phyloP scores from a whole-genome alignment of 2,113 vertebrate species.

The Cyanoderma ruficeps region DNA sequence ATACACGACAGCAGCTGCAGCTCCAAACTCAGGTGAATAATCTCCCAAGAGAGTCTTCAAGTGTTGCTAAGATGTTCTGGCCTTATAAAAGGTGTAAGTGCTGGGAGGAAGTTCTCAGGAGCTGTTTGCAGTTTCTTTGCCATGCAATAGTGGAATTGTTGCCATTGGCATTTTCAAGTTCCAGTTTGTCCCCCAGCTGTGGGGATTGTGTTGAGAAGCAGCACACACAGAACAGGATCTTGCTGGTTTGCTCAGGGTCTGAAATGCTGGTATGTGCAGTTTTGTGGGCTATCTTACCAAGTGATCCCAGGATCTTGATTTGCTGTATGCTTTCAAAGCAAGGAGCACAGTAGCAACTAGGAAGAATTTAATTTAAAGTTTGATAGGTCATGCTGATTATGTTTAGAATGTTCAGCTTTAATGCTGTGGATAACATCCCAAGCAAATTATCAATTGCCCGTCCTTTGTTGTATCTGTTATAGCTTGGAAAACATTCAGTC shows the following conservation, averaged over 20 bases:
- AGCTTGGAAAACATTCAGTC: neutral
- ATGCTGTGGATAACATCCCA: neutral
- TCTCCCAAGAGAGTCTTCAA: neutral
- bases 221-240: neutral
- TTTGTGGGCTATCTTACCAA: neutral
- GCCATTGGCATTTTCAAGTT: neutral
- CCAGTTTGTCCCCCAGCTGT: neutral
- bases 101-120: neutral
- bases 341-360: neutral
- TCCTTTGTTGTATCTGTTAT: neutral
- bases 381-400: neutral
- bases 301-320: neutral
- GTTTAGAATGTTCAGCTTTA: neutral
- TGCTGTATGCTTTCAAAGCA: neutral
- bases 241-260: neutral
- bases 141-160: neutral
- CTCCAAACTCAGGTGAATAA: neutral
- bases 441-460: neutral
- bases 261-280: neutral
- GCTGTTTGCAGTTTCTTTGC: neutral
- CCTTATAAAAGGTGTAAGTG: neutral
- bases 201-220: neutral
- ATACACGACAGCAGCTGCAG: neutral
- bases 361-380: neutral
- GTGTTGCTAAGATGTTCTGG: neutral